Conservation (phyloP, 1,140 invertebrate genomes). For the Agrypnia vestita region DNA sequence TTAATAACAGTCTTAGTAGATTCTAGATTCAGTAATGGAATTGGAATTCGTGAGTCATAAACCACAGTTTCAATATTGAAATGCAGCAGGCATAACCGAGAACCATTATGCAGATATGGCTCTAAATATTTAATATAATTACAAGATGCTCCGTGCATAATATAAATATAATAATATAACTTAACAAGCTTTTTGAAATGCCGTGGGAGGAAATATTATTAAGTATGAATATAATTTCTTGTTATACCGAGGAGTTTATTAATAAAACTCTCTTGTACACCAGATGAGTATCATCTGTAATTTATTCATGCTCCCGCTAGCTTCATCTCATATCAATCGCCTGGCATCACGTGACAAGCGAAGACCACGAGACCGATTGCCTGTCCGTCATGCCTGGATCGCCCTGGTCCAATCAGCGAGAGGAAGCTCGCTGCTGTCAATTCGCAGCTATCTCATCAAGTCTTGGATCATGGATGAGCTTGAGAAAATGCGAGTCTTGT, state of each 20-base stretch:
- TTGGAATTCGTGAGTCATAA: slow-evolving; percentile 43
- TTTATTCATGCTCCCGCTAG: too few relatives aligned
- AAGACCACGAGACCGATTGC: neutral
- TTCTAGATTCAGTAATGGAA: slow-evolving; percentile 33
- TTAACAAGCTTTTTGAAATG: too few relatives aligned
- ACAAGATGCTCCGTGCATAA: neutral
- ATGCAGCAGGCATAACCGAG: neutral
- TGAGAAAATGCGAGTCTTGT: too few relatives aligned
- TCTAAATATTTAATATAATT: slow-evolving; percentile 3
- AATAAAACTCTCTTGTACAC: too few relatives aligned
- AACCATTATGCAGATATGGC: slow-evolving; percentile 2
- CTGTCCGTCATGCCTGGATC: slow-evolving; percentile 7
- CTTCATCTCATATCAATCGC: slow-evolving; percentile 1
- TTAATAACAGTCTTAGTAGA: slow-evolving; percentile 16
- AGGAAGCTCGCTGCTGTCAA: neutral
- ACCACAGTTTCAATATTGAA: slow-evolving; percentile 5
- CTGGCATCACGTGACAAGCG: slow-evolving; percentile 8
- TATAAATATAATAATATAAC: neutral
- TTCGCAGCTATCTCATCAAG: neutral
- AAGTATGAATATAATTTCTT: too few relatives aligned
- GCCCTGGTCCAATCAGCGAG: neutral
- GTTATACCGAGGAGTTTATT: too few relatives aligned
- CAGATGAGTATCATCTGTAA: too few relatives aligned
- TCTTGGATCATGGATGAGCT: neutral
- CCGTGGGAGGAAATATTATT: too few relatives aligned